phyloP scores from a whole-genome alignment of 2,888 invertebrate species.

The Drosophila tanythrix region DNA sequence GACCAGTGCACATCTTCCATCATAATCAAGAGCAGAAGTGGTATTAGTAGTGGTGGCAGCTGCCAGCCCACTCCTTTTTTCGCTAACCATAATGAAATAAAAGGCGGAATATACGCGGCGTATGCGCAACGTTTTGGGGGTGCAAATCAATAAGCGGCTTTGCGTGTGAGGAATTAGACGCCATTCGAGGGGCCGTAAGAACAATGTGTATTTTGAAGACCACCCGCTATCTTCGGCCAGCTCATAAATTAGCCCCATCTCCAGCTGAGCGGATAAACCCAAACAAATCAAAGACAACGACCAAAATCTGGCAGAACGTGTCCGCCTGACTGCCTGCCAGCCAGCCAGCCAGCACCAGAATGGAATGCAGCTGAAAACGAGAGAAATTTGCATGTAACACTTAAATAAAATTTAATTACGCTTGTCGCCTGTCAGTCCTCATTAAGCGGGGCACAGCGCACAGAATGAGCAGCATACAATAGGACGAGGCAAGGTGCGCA shows the following conservation, averaged over 20 bases:
- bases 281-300: slow-evolving; percentile 56
- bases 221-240: slow-evolving; percentile 52
- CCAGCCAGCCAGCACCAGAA: neutral
- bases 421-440: slow-evolving; percentile 84
- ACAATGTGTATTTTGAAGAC: slow-evolving; percentile 25
- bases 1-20: slow-evolving; percentile 60
- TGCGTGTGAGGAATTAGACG: slow-evolving; percentile 48
- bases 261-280: slow-evolving; percentile 21
- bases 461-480: neutral
- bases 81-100: slow-evolving; percentile 18
- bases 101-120: slow-evolving; percentile 40
- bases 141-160: slow-evolving; percentile 51
- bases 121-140: slow-evolving; percentile 52
- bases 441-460: slow-evolving; percentile 62
- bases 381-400: slow-evolving; percentile 80
- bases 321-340: neutral
- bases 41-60: neutral
- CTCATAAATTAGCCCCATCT: slow-evolving; percentile 65
- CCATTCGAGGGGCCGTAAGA: slow-evolving; percentile 42
- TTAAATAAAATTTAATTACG: slow-evolving; percentile 84
- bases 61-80: slow-evolving; percentile 11
- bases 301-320: slow-evolving; percentile 29
- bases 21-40: slow-evolving; percentile 50
- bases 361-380: slow-evolving; percentile 26
- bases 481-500: slow-evolving; percentile 13